Conservation (phyloP, 2,113 vertebrate genomes). For the Oncorhynchus masou region DNA sequence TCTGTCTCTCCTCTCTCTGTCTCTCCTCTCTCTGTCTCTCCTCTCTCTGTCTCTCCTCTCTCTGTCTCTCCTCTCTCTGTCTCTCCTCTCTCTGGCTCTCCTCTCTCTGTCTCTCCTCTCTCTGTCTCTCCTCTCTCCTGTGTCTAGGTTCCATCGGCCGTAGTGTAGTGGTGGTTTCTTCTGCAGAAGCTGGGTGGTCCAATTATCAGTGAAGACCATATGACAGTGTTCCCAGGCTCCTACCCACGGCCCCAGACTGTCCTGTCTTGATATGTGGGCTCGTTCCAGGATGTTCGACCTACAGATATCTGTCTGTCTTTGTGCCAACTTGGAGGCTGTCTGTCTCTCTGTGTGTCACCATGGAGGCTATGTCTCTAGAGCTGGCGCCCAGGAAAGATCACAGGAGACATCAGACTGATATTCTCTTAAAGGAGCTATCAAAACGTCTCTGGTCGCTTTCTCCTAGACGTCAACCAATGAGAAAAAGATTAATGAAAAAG, state of each 20-base stretch:
- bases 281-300: too few relatives aligned
- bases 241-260: slow-evolving; percentile 44
- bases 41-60: background rate
- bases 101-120: too few relatives aligned
- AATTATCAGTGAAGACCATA: slow-evolving; percentile 68
- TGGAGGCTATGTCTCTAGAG: slow-evolving; percentile 53
- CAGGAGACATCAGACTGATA: too few relatives aligned
- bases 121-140: background rate
- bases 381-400: slow-evolving; percentile 15
- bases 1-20: too few relatives aligned
- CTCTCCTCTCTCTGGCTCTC: background rate
- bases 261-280: slow-evolving; percentile 69
- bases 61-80: slow-evolving; percentile 24
- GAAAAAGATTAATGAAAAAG: too few relatives aligned
- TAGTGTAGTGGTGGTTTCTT: slow-evolving; percentile 94
- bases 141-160: slow-evolving; percentile 93
- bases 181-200: slow-evolving; percentile 77
- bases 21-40: slow-evolving; percentile 32
- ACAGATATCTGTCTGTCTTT: too few relatives aligned
- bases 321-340: background rate
- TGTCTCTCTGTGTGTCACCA: too few relatives aligned
- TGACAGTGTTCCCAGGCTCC: slow-evolving; percentile 39
- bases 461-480: too few relatives aligned
- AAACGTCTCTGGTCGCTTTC: too few relatives aligned
- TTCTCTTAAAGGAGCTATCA: too few relatives aligned